A percentile compares a stretch with the other conserved stretches of the same genome.
Conservation (phyloP, 92 coral and sea anemone genomes). For the Scolanthus callimorphus region DNA sequence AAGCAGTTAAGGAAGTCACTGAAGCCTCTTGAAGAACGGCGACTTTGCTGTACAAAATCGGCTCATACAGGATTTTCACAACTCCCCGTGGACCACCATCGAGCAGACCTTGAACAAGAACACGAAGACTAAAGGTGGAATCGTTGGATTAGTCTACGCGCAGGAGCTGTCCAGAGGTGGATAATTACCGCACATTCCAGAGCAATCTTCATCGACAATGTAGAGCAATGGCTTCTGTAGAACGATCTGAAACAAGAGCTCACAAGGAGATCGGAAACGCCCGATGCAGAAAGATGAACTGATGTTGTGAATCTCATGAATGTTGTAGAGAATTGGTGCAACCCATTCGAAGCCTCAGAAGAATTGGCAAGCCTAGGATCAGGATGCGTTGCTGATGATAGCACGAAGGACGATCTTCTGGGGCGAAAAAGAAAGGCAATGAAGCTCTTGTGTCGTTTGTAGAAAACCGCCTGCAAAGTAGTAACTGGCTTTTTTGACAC, state of each 20-base stretch:
- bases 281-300: constrained; percentile 54
- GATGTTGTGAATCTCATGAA: constrained; percentile 54
- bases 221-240: constrained; percentile 6
- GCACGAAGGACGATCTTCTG: constrained; percentile 36
- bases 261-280: constrained; percentile 50
- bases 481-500: constrained; percentile 43
- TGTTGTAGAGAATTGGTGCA: constrained; percentile 45
- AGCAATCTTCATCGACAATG: constrained; percentile 20
- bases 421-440: constrained; percentile 33
- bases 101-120: constrained; percentile 46
- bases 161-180: constrained; percentile 50
- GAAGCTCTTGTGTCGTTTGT: constrained; percentile 29
- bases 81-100: constrained; percentile 38
- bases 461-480: constrained; percentile 25
- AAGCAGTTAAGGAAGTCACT: constrained; percentile 24
- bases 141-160: constrained; percentile 45
- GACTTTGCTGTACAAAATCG: constrained; percentile 42
- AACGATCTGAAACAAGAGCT: constrained; percentile 3
- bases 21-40: too few relatives aligned
- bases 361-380: constrained; percentile 52
- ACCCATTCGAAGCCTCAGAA: constrained; percentile 54
- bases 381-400: constrained; percentile 38
- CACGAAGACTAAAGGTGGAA: constrained; percentile 52
- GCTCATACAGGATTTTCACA: constrained; percentile 33
- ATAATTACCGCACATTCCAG: constrained; percentile 45